Percentiles rank a stretch among this genome's conserved stretches.
phyloP scores from a whole-genome alignment of 2,113 vertebrate genomes.

The Willisornis vidua region DNA sequence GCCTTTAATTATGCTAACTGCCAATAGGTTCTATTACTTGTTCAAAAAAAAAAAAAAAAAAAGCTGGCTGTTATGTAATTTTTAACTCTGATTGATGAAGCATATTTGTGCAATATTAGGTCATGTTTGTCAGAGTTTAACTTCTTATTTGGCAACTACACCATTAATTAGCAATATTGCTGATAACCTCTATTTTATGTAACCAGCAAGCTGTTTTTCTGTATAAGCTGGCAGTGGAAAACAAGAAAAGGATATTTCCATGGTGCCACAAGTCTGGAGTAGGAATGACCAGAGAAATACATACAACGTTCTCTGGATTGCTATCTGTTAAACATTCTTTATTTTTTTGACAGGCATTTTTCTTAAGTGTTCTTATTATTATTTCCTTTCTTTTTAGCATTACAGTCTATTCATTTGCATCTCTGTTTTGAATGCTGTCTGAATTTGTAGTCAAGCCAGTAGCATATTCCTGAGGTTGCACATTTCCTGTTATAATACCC shows the following conservation, averaged over 20 bases:
- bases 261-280: constrained; percentile 52
- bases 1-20: constrained; percentile 73
- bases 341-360: neutral
- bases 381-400: neutral
- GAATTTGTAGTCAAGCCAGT: neutral
- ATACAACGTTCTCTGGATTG: neutral
- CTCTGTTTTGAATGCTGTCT: neutral
- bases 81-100: constrained; percentile 66
- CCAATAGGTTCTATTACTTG: constrained; percentile 45
- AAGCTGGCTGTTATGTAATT: constrained; percentile 53
- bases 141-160: constrained; percentile 72
- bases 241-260: constrained; percentile 51
- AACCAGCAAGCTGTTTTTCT: constrained; percentile 71
- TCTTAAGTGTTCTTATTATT: neutral
- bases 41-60: constrained; percentile 64
- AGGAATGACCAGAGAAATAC: constrained; percentile 33
- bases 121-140: constrained; percentile 67
- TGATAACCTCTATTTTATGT: constrained; percentile 73
- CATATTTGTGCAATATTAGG: constrained; percentile 65
- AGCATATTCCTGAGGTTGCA: neutral
- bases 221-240: constrained; percentile 43
- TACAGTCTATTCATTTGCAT: neutral
- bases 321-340: neutral
- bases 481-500: neutral
- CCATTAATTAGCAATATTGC: constrained; percentile 73